Evolutionary conservation across 1,140 invertebrate species (phyloP).

Genomic region (Trichogramma pretiosum): DNA sequence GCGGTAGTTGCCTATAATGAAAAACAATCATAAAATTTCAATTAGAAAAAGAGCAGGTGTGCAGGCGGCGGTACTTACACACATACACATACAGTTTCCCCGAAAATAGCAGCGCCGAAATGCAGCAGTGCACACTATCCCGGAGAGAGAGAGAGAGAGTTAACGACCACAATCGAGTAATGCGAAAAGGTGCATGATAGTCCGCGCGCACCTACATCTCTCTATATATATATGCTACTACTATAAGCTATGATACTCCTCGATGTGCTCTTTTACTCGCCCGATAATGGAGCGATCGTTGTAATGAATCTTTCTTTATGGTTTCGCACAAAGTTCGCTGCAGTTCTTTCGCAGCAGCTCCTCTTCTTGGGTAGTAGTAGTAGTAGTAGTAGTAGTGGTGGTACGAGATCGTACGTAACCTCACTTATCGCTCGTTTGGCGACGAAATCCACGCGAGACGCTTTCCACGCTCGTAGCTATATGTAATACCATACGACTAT

Average conservation of each 20-base stretch:
- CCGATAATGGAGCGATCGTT: conserved; percentile 30
- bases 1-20: no score
- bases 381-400: no score
- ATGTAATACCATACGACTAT: no score
- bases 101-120: no score
- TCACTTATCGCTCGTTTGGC: background rate
- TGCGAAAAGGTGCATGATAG: conserved; percentile 5
- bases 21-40: no score
- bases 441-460: background rate
- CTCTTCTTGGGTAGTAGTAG: no score
- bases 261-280: background rate
- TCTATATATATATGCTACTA: no score
- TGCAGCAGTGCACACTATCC: conserved; percentile 11
- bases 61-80: conserved; percentile 7
- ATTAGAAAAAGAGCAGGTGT: conserved; percentile 7
- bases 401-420: conserved; percentile 14
- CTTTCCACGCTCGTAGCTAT: no score
- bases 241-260: no score
- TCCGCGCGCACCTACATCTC: background rate
- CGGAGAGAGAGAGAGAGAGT: no score
- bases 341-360: conserved; percentile 11
- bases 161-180: conserved; percentile 5
- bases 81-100: no score
- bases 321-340: conserved; percentile 21
- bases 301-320: conserved; percentile 35